These are phyloP conservation scores for Neotragus moschatus DNA, from an alignment of 2,113 vertebrate species.

Conservation along the genomic window DNA sequence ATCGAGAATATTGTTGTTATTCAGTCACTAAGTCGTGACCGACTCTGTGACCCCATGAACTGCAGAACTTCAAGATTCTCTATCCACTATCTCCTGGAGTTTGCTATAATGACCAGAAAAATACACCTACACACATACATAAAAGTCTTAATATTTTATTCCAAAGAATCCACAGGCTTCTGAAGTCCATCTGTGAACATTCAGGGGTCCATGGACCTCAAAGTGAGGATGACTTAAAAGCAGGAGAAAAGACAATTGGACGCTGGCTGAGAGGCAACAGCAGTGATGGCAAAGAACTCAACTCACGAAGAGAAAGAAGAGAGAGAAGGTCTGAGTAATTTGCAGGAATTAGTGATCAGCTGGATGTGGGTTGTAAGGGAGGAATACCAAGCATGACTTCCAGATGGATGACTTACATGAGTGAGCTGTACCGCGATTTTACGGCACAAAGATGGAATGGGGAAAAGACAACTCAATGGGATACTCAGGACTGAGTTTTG, in stretches of 20 bases:
- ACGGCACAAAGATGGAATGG: not conserved
- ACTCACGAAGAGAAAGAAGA: accelerated
- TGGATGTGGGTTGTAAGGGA: not conserved
- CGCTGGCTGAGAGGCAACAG: not conserved
- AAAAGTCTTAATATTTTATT: not conserved
- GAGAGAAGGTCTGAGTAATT: not conserved
- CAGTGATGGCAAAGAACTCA: not conserved
- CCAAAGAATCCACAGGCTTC: not conserved
- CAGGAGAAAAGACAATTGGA: not conserved
- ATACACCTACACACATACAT: not conserved
- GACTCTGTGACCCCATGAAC: not conserved
- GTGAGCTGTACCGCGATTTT: not conserved
- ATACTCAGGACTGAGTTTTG: not conserved
- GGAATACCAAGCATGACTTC: not conserved
- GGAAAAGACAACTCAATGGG: not conserved
- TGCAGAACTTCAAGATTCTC: not conserved
- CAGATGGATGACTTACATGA: accelerated
- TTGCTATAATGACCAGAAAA: not conserved
- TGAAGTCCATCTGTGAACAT: not conserved
- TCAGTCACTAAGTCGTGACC: not conserved
- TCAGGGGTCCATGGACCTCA: not conserved
- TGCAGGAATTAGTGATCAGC: not conserved
- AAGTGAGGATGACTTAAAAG: not conserved
- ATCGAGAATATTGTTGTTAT: not conserved
- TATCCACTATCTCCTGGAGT: not conserved